Conservation (phyloP, 1,140 invertebrate species). For the Drosophila novamexicana region DNA sequence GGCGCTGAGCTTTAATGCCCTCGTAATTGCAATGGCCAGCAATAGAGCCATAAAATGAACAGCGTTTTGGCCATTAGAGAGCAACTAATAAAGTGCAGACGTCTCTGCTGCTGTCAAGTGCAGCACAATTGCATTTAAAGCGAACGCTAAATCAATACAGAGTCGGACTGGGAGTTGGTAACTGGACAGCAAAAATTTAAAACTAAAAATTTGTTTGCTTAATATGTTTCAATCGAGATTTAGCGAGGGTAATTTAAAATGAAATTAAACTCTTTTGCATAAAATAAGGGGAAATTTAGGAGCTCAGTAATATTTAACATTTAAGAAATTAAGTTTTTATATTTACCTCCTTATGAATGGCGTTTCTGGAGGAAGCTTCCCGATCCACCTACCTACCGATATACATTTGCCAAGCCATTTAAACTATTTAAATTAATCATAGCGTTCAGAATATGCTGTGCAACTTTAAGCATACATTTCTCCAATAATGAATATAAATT, state of each 20-base stretch:
- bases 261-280: too few species aligned
- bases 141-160: conserved; percentile 15
- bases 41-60: conserved; percentile 61
- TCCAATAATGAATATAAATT: not conserved
- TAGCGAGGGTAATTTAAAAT: too few species aligned
- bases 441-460: not conserved
- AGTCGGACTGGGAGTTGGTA: conserved; percentile 18
- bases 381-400: too few species aligned
- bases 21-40: conserved; percentile 72
- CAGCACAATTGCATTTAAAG: conserved; percentile 25
- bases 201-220: not conserved
- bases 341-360: too few species aligned
- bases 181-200: not conserved
- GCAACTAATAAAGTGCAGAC: conserved; percentile 55
- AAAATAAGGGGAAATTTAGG: too few species aligned
- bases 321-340: too few species aligned
- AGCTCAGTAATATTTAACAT: too few species aligned
- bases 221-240: too few species aligned
- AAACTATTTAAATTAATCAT: too few species aligned
- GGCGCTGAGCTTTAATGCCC: conserved; percentile 53
- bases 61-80: conserved; percentile 38
- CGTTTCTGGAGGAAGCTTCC: too few species aligned
- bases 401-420: too few species aligned
- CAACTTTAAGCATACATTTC: not conserved
- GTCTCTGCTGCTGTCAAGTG: not conserved